Percentiles rank a stretch among this genome's conserved stretches.
These are phyloP conservation scores for Nicator chloris DNA, from an alignment of 2,113 vertebrate genomes.

Conservation along the genomic window DNA sequence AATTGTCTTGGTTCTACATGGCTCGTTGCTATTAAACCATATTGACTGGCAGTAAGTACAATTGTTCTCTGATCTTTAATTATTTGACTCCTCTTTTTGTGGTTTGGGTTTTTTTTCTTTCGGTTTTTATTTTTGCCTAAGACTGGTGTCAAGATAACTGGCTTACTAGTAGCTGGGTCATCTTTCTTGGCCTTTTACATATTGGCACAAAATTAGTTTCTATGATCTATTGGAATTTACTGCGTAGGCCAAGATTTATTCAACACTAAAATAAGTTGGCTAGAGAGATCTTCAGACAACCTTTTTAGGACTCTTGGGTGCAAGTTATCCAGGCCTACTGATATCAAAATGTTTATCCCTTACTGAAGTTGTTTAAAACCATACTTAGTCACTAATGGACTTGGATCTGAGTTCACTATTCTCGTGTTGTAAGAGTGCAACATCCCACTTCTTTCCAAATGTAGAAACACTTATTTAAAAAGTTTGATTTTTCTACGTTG, in stretches of 20 bases:
- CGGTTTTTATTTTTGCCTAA: background rate
- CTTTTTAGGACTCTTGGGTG: background rate
- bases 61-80: background rate
- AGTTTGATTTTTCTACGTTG: background rate
- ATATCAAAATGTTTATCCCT: constrained; percentile 16
- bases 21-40: background rate
- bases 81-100: background rate
- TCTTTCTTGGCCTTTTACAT: background rate
- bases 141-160: background rate
- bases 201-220: background rate
- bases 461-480: background rate
- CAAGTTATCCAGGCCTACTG: background rate
- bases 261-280: background rate
- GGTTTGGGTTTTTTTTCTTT: background rate
- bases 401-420: background rate
- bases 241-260: background rate
- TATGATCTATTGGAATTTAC: background rate
- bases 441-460: background rate
- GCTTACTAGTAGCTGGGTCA: background rate
- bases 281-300: background rate
- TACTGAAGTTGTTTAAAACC: constrained; percentile 2
- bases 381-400: constrained; percentile 8
- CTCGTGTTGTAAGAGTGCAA: background rate
- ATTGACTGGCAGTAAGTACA: background rate
- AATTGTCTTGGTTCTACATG: background rate